Conservation (phyloP, 23 tunicate genomes). For the Clavelina lepadiformis region DNA sequence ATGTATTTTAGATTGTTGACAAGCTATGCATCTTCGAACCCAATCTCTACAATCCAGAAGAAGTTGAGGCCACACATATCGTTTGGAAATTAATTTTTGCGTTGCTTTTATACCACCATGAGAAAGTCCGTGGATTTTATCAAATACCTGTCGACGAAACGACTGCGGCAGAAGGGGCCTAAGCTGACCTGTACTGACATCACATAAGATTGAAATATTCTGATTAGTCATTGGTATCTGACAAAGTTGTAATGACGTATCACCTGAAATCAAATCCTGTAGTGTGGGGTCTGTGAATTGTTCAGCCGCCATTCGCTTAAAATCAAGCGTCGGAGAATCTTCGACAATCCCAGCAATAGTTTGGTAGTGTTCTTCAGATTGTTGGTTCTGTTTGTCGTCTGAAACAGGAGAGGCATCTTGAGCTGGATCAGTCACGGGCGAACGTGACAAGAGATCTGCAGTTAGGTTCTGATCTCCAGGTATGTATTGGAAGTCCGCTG, state of each 20-base stretch:
- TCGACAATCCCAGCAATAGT: no score
- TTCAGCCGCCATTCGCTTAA: neutral
- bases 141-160: conserved; percentile 6
- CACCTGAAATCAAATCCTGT: neutral
- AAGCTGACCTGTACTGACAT: conserved; percentile 12
- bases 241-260: neutral
- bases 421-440: no score
- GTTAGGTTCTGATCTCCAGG: no score
- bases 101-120: conserved; percentile 23
- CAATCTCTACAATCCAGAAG: neutral
- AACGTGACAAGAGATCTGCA: no score
- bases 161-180: conserved; percentile 9
- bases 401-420: no score
- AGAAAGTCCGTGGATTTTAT: conserved; percentile 3
- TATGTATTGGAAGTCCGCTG: no score
- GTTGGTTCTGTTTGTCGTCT: no score
- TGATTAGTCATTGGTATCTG: neutral
- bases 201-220: conserved; percentile 3
- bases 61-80: conserved; percentile 17
- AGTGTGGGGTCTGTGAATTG: neutral
- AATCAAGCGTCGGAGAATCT: neutral
- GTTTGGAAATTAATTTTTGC: conserved; percentile 7
- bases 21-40: conserved; percentile 10
- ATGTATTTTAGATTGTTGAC: conserved; percentile 26
- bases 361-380: no score